Percentiles rank a stretch among this genome's conserved stretches.
Conservation (phyloP, 2,113 vertebrate genomes). For the Leuciscus idus region DNA sequence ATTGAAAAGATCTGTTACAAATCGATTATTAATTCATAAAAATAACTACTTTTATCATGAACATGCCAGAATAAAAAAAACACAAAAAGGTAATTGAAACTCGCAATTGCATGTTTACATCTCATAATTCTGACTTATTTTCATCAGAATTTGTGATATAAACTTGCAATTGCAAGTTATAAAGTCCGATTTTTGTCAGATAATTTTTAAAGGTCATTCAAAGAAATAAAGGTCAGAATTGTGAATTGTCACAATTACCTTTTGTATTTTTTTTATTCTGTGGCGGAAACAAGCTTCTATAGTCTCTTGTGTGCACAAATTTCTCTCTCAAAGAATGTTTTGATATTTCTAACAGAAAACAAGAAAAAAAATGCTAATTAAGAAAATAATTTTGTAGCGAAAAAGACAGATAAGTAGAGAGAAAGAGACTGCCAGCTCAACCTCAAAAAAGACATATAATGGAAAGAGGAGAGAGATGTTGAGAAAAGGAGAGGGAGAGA, state of each 20-base stretch:
- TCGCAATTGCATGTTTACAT: no score
- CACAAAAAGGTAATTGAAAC: no score
- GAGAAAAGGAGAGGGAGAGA: constrained; percentile 10
- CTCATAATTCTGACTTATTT: no score
- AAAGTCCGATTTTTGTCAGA: no score
- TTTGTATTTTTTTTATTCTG: no score
- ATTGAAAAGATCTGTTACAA: constrained; percentile 51
- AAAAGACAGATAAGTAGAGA: background rate
- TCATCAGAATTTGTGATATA: no score
- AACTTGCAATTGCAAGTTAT: no score
- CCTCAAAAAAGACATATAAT: constrained; percentile 32
- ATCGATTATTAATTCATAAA: background rate
- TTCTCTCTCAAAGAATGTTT: background rate
- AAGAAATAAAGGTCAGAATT: no score
- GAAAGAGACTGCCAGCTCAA: constrained; percentile 47
- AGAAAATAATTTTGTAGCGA: background rate
- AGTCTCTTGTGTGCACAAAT: background rate
- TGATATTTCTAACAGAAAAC: background rate
- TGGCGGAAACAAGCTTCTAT: no score
- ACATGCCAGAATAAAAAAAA: background rate
- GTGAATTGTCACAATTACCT: no score
- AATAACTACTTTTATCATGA: background rate
- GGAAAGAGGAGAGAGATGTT: background rate
- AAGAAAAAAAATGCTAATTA: background rate
- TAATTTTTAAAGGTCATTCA: no score